These are phyloP conservation scores for Ichneumoninae sp. DNA, from an alignment of 2,888 invertebrate species.

Conservation along the genomic window DNA sequence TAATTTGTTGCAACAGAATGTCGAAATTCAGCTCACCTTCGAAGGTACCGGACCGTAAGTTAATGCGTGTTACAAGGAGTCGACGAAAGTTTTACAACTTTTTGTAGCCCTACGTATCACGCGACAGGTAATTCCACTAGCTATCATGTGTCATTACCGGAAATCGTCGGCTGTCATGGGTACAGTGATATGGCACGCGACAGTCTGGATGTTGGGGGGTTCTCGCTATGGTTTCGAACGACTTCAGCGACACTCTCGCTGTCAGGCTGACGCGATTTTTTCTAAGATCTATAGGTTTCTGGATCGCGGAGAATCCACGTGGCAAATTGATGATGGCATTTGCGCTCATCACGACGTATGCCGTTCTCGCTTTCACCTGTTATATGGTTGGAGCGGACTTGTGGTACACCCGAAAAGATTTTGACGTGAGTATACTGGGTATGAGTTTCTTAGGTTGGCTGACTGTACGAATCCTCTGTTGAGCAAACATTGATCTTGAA, in stretches of 20 bases:
- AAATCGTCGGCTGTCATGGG: background rate
- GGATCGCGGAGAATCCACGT: constrained; percentile 39
- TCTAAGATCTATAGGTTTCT: constrained; percentile 61
- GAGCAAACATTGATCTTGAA: background rate
- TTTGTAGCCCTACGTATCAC: background rate
- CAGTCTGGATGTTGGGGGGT: background rate
- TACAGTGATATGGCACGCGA: background rate
- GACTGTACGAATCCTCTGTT: background rate
- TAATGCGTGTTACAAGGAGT: background rate
- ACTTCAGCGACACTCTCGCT: constrained; percentile 11
- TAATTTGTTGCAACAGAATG: no score
- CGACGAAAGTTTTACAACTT: background rate
- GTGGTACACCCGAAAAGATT: constrained; percentile 47
- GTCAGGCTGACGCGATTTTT: constrained; percentile 53
- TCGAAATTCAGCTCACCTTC: no score
- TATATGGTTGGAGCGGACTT: constrained; percentile 40
- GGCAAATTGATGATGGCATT: constrained; percentile 33
- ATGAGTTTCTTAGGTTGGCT: background rate
- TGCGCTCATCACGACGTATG: constrained; percentile 32
- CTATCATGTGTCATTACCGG: background rate
- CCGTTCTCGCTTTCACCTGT: constrained; percentile 11
- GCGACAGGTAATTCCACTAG: background rate
- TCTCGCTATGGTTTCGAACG: background rate
- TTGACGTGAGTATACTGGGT: constrained; percentile 49
- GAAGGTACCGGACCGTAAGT: background rate